Base-by-base conservation (phyloP, 2,888 invertebrate genomes). In the Nebria salina region DNA sequence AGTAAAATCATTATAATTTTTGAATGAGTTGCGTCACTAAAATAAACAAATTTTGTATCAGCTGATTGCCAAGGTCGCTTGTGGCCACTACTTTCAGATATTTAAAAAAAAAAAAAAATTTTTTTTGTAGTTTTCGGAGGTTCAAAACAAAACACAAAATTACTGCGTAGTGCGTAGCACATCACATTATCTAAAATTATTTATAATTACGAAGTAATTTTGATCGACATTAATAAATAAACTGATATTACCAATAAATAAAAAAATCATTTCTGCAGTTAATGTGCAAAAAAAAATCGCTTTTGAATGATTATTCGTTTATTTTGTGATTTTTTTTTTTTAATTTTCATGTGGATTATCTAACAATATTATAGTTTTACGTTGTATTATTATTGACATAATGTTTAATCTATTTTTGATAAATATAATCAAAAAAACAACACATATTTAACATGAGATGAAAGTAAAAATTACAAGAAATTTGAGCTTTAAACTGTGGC, bases 1-100 rank as follows among this genome's bases (percentile, higher is more conserved):
- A 54, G 2, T 11, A 54, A 54, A 54, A 54, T 54, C 54, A 54
- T 54, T 54, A 54, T 54, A 54, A 13, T 75, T 75, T 75, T 54
- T 76, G 65, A 25, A 76, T 66, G 43, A 76, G 66, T 68, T 76
- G 76, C 76, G 76, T 76, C 76, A 76, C 66, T 65, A 65, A 42
- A 76, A 68, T 68, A 66, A 68, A 76, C 68, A 68, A 66, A 41
- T 41, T 54, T 76, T 76, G 76, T 25, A 76, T 76, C 76, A 76
- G 76, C 76, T 76, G 76, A 76, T 76, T 15, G 34, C 42, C 42
- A 76, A 76, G 76, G 76, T 76, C 76, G 66, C 13, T 4, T 3
- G 54, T 54, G 13, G 54, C 54, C 54, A 54, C 54, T 54, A 54
- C 54, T 54, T 54, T 54, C 54, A 13, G 54, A 54, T 54, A 54